These are phyloP conservation scores for Papilio machaon DNA, from an alignment of 1,140 invertebrate genomes.

Conservation along the genomic window DNA sequence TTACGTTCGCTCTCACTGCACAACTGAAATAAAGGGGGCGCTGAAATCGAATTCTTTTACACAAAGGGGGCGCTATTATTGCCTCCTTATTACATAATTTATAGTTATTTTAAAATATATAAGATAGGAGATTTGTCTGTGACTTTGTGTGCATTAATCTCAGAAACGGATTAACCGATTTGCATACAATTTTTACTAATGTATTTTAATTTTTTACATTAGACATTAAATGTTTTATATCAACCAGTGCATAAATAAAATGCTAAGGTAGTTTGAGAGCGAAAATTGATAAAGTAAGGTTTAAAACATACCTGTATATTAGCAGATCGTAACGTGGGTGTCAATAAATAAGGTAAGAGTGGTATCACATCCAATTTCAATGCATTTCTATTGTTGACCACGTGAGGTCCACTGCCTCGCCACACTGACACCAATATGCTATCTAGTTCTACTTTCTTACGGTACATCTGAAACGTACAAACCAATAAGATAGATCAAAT, in stretches of 20 bases:
- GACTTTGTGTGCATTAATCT: no score
- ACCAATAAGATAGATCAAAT: background rate
- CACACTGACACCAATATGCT: conserved; percentile 84
- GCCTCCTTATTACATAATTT: conserved; percentile 14
- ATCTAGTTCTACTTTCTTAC: conserved; percentile 70
- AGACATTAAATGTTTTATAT: no score
- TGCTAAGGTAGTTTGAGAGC: no score
- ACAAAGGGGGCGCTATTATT: no score
- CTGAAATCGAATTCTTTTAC: background rate
- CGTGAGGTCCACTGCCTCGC: conserved; percentile 84
- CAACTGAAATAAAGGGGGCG: conserved; percentile 82
- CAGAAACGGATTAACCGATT: no score
- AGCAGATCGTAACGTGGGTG: conserved; percentile 90
- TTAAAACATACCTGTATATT: conserved; percentile 77
- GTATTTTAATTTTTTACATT: no score
- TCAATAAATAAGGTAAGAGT: conserved; percentile 88
- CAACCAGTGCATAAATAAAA: no score
- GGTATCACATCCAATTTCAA: conserved; percentile 89
- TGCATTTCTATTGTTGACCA: conserved; percentile 81
- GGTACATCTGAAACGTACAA: conserved; percentile 54
- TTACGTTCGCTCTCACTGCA: conserved; percentile 90
- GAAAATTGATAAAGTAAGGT: background rate
- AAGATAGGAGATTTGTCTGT: no score
- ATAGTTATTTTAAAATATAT: background rate
- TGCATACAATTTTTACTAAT: no score